phyloP scores from a whole-genome alignment of 1,140 invertebrate genomes.

The Eriosoma lanigerum region DNA sequence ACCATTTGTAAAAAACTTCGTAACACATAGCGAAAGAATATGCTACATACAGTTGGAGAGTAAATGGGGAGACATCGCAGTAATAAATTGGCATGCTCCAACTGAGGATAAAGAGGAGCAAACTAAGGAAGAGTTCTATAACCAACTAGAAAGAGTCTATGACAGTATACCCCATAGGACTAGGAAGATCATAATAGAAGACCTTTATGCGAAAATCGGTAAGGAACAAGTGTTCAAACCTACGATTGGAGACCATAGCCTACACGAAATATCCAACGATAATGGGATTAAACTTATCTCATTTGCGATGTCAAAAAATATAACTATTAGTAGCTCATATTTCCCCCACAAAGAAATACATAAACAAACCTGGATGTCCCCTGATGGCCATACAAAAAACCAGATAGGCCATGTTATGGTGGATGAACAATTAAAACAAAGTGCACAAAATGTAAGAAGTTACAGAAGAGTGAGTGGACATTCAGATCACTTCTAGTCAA shows the following conservation, averaged over 20 bases:
- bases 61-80: no score
- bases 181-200: no score
- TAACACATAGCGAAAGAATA: no score
- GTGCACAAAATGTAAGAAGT: conserved; percentile 47
- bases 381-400: conserved; percentile 52
- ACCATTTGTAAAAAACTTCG: no score
- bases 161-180: no score
- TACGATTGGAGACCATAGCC: conserved; percentile 57
- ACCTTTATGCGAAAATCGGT: conserved; percentile 52
- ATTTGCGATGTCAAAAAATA: conserved; percentile 53
- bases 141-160: no score
- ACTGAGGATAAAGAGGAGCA: no score
- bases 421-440: conserved; percentile 33
- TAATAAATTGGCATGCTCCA: no score
- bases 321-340: conserved; percentile 54
- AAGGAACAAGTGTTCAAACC: conserved; percentile 40
- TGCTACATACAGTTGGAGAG: no score
- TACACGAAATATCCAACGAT: no score
- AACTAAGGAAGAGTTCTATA: no score
- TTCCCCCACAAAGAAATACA: no score
- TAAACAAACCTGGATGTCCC: conserved; percentile 53
- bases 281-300: conserved; percentile 53
- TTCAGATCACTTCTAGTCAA: conserved; percentile 52
- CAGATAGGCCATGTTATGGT: conserved; percentile 54
- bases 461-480: conserved; percentile 50